Evolutionary conservation across 2,797 vertebrate species (phyloP), one percentile per base, ranked within the genome.

Genomic region (Pampus argenteus): DNA sequence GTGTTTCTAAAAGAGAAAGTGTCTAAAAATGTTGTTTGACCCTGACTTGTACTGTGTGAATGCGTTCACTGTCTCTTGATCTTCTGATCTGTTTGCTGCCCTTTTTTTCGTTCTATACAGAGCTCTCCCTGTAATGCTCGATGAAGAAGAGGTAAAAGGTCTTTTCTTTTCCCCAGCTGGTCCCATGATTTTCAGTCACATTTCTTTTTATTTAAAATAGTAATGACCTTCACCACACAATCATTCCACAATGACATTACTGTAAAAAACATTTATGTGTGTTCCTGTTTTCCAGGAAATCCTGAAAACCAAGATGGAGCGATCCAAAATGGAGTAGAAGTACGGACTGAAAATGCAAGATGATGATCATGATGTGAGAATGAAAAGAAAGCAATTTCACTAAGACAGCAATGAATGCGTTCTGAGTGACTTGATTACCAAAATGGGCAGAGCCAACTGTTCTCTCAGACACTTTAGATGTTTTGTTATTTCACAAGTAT

Each of bases 261-360:
- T 54, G 62, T 9, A 15, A 6, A 6, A 15, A 23, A 23, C 28
- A 38, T 66, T 63, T 36, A 71, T 66, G 36, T 38, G 9, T 31
- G 4, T 57, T 56, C 59, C 18, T 50, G 51, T 66, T 56, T 75
- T 67, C 8, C 66, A 99, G 98, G 98, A 99, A 92, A 95, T 97
- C 89, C 95, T 98, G 91, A 98, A 98, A 91, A 97, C 97, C 81
- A 97, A 97, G 88, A 95, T 99, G 58, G 97, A 99, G 93, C 95
- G 97, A 75, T 99, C 97, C 63, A 99, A 99, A 92, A 98, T 99
- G 98, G 98, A 99, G 86, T 99, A 89, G 82, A 60, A 28, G 11
- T 2, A 20, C 5, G 47, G 26, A 52, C 38, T 13, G 34, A 52
- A 29, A 63, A 54, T 7, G 26, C 8, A 0, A 54, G 28, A 40